Percentiles rank a stretch among this genome's conserved stretches.
phyloP scores from a whole-genome alignment of 2,113 vertebrate genomes.

The Boulengeromyrus knoepffleri region DNA sequence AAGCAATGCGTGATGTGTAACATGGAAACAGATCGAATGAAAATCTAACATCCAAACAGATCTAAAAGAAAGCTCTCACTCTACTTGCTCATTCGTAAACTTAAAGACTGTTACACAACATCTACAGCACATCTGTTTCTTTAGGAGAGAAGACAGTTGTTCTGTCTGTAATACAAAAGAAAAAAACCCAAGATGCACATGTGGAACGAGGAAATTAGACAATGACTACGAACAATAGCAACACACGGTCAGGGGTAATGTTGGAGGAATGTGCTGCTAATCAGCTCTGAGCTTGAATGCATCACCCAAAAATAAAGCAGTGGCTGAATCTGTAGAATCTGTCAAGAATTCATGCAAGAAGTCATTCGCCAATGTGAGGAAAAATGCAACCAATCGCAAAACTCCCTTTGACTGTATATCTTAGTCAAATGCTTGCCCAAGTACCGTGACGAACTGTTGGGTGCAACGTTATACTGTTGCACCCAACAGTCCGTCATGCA shows the following conservation, averaged over 20 bases:
- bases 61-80: neutral
- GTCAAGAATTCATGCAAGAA: neutral
- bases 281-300: slow-evolving; percentile 19
- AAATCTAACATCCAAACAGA: neutral
- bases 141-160: neutral
- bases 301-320: slow-evolving; percentile 24
- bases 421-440: slow-evolving; percentile 1
- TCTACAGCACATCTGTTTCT: neutral
- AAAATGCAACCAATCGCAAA: neutral
- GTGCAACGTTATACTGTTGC: neutral
- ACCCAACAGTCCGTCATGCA: neutral
- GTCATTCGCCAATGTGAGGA: neutral
- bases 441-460: neutral
- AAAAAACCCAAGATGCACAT: neutral
- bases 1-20: neutral
- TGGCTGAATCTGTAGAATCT: neutral
- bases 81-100: neutral
- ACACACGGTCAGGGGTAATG: neutral
- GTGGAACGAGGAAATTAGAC: neutral
- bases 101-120: neutral
- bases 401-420: neutral
- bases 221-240: slow-evolving; percentile 21
- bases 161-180: neutral
- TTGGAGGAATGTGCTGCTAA: slow-evolving; percentile 3
- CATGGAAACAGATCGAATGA: neutral